These are phyloP conservation scores for Sterna hirundo DNA, from an alignment of 2,113 vertebrate species.

Conservation along the genomic window DNA sequence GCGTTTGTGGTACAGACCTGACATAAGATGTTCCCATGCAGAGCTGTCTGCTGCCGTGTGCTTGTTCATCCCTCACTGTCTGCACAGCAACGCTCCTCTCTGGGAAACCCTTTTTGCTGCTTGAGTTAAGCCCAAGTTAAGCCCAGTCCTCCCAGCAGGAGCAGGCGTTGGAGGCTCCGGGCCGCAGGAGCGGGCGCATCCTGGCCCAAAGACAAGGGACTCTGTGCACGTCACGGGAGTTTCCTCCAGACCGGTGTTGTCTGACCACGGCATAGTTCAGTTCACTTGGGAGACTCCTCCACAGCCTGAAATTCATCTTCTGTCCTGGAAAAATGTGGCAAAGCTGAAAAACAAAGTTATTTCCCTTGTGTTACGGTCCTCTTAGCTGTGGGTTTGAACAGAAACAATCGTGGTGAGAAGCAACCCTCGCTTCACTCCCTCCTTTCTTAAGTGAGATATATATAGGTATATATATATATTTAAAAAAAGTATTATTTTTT, in stretches of 20 bases:
- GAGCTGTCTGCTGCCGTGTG: background rate
- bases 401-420: background rate
- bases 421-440: background rate
- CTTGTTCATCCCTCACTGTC: background rate
- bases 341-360: background rate
- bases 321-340: background rate
- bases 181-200: background rate
- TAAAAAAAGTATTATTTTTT: background rate
- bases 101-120: background rate
- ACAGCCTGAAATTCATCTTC: background rate
- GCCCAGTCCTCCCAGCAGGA: background rate
- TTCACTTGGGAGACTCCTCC: background rate
- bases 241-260: background rate
- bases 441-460: background rate
- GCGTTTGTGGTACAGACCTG: background rate
- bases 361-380: background rate
- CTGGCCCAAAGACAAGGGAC: background rate
- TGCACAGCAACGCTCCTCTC: background rate
- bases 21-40: background rate
- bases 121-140: background rate
- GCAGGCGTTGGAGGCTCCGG: background rate
- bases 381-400: background rate
- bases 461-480: background rate
- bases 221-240: accelerated
- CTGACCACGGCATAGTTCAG: accelerated